phyloP scores from a whole-genome alignment of 2,888 invertebrate genomes.

The Chaetogeoica ovagalla region DNA sequence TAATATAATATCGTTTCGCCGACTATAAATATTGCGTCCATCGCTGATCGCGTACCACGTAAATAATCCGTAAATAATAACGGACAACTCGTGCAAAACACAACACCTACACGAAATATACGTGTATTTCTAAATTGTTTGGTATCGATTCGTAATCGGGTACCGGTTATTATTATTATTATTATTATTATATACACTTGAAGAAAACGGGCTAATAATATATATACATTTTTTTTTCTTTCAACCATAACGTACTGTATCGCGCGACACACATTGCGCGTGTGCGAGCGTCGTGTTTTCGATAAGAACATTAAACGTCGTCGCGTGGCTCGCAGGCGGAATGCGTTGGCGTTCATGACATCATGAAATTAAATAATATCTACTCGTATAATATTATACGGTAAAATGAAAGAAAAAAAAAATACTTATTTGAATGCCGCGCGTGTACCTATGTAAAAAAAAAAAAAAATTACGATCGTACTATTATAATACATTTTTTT shows the following conservation, averaged over 20 bases:
- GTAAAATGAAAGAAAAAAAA: too few species aligned
- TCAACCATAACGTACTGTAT: not conserved
- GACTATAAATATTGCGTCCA: conserved; percentile 15
- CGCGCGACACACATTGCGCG: not conserved
- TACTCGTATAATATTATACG: not conserved
- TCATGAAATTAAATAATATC: conserved; percentile 29
- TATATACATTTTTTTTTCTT: conserved; percentile 4
- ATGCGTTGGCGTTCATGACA: conserved; percentile 46
- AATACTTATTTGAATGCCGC: too few species aligned
- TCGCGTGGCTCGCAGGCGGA: conserved; percentile 27
- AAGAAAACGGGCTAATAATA: conserved; percentile 28
- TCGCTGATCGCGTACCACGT: not conserved
- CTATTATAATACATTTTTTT: too few species aligned
- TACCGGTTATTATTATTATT: too few species aligned
- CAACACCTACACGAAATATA: conserved; percentile 5
- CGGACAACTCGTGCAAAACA: too few species aligned
- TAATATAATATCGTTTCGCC: not conserved
- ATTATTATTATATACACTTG: not conserved
- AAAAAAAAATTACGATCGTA: too few species aligned
- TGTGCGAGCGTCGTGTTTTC: conserved; percentile 5
- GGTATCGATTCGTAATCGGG: not conserved
- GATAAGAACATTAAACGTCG: conserved; percentile 27
- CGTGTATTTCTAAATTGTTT: too few species aligned
- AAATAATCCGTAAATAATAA: too few species aligned
- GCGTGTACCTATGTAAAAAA: too few species aligned